Evolutionary conservation across 2,888 invertebrate species (phyloP), one percentile per base, ranked within the genome.

Genomic region (Operophtera brumata): DNA sequence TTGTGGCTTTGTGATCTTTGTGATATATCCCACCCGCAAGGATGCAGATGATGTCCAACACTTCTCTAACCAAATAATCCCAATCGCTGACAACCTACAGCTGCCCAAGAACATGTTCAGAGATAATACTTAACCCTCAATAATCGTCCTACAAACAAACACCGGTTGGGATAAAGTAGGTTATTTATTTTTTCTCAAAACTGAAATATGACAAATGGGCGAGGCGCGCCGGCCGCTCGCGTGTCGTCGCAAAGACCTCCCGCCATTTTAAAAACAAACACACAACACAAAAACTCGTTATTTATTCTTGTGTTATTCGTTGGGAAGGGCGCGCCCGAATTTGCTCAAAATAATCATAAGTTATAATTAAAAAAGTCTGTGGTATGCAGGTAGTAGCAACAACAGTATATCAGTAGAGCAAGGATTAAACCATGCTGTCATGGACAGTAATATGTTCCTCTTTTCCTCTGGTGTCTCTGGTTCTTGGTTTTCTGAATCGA

Each of bases 251-350:
- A 78, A 82, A 77, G 89, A 89, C 89, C 89, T 90, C 90, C 90
- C 89, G 90, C 90, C 90, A 90, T 89, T 90, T 89, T 87, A 84
- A 88, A 90, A 90, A 90, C 90, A 90, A 89, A 90, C 87, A 90
- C 77, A 84, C 80, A 78, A 73, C 84, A 86, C 80, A 88, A 87
- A 88, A 88, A 87, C 87, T 84, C 77, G 84, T 90, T 90, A 89
- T 89, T 90, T 88, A 89, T 89, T 85, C 78, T 84, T 77, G 75
- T 84, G 84, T 85, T 86, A 82, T 85, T 79, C 82, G 80, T 80
- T 77, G 82, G 80, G 86, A 86, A 87, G 86, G 86, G 84, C 86
- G 87, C 82, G 85, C 79, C 86, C 77, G 77, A 85, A 84, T 89
- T 88, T 83, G 83, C 84, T 82, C 75, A 80, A 86, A 86, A 87